A percentile compares a stretch with the other conserved stretches of the same genome.
Evolutionary conservation across 2,888 invertebrate species (phyloP).

Genomic region (Podotricha telesiphe): DNA sequence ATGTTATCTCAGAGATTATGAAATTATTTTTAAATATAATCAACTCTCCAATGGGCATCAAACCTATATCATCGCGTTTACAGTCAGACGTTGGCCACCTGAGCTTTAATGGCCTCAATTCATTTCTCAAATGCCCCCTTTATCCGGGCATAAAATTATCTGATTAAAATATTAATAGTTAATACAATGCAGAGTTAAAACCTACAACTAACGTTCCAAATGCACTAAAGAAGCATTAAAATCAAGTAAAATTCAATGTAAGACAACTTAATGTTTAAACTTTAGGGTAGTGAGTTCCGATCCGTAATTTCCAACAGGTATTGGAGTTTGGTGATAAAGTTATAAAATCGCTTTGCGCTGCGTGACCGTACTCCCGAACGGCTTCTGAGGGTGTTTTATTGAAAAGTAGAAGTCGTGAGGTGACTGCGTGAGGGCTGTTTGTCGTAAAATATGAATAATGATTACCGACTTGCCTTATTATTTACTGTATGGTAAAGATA

Average conservation of each 20-base stretch:
- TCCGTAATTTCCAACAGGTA: constrained; percentile 57
- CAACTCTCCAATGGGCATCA: too few relatives aligned
- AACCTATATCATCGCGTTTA: too few relatives aligned
- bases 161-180: background rate
- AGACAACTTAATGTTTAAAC: constrained; percentile 46
- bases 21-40: too few relatives aligned
- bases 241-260: constrained; percentile 34
- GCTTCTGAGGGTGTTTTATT: constrained; percentile 76
- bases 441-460: constrained; percentile 78
- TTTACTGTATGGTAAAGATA: constrained; percentile 16
- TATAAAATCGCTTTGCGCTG: constrained; percentile 77
- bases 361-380: constrained; percentile 77
- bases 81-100: too few relatives aligned
- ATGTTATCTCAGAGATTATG: too few relatives aligned
- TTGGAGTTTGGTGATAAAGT: constrained; percentile 73
- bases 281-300: constrained; percentile 49
- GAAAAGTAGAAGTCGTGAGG: constrained; percentile 80
- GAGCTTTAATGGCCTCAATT: too few relatives aligned
- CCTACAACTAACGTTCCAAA: background rate
- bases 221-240: constrained; percentile 4
- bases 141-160: too few relatives aligned
- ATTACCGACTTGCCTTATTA: constrained; percentile 40
- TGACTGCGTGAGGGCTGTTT: constrained; percentile 67
- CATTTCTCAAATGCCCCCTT: too few relatives aligned
- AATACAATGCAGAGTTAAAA: background rate